Base-by-base conservation (phyloP, 2,797 vertebrate species). In the Vultur gryphus region DNA sequence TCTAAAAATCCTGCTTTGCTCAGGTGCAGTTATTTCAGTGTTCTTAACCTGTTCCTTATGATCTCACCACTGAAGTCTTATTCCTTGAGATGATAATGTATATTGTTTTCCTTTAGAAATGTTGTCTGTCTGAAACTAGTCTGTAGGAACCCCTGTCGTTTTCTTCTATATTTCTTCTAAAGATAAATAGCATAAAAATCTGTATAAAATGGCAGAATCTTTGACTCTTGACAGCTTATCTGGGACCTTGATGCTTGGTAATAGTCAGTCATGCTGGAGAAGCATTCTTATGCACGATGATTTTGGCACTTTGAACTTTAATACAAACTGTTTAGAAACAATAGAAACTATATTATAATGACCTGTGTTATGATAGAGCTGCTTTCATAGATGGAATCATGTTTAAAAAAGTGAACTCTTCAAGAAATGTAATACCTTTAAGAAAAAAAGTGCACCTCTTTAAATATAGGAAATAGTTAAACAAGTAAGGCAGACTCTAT, bases 401-500 rank as follows among this genome's bases (percentile, higher is more conserved):
- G 7, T 64, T 71, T 55, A 29, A 7, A 67, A 65, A 86, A 48
- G 21, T 55, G 39, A 90, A 57, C 7, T 61, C 35, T 46, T 54
- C 0, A 12, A 61, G 33, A 31, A 79, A 78, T 59, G 12, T 26
- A 72, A 41, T 67, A 24, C 5, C 9, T 66, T 46, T 26, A 11
- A 8, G 26, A n/a, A 59, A 49, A 41, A 33, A 14, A 16, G 11
- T 57, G 3, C 17, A 26, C 29, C 5, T 39, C 28, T 80, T 57
- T 33, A 80, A 83, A 71, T 6, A 5, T 0, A 29, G 13, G 10
- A 39, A 66, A 31, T 41, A 58, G 28, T 49, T 49, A 48, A 79
- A 35, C 41, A 39, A 31, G 23, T 24, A 51, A 76, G 66, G 21
- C 0, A 4, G 19, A 7, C 62, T 6, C 4, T 46, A 0, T 70